A percentile compares a stretch with the other conserved stretches of the same genome.
Conservation (phyloP, 2,888 invertebrate genomes). For the Leptinotarsa haldemani region DNA sequence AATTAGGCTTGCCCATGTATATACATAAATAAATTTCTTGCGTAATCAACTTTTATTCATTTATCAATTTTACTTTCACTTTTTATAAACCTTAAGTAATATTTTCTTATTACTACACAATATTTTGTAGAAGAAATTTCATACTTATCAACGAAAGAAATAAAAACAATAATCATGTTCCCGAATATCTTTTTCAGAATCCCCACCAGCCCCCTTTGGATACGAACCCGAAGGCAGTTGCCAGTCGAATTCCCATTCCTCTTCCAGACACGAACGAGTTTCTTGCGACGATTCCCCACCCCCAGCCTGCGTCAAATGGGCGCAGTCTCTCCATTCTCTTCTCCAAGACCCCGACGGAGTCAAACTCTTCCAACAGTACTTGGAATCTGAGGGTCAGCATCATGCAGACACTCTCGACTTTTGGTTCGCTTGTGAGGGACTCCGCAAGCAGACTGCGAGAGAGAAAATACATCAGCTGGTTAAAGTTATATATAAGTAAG, state of each 20-base stretch:
- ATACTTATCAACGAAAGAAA: too few species aligned
- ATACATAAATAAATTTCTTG: too few species aligned
- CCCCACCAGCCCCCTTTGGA: conserved; percentile 59
- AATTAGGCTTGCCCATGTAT: too few species aligned
- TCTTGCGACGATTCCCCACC: conserved; percentile 62
- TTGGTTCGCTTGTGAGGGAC: conserved; percentile 93
- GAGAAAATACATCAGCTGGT: conserved; percentile 80
- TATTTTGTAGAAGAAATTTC: too few species aligned
- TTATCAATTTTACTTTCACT: too few species aligned
- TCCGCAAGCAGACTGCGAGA: conserved; percentile 81
- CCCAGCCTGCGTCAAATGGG: conserved; percentile 89
- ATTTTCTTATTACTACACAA: too few species aligned
- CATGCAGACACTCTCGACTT: conserved; percentile 88
- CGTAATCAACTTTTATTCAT: too few species aligned
- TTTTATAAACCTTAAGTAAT: too few species aligned
- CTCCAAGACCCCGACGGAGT: conserved; percentile 93
- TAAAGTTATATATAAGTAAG: conserved; percentile 83
- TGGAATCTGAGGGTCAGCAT: conserved; percentile 81
- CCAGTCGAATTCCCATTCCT: conserved; percentile 68
- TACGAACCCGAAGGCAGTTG: conserved; percentile 59
- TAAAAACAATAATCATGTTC: too few species aligned
- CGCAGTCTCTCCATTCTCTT: conserved; percentile 83
- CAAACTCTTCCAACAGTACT: conserved; percentile 85
- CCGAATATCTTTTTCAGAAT: conserved; percentile 38
- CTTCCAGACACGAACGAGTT: conserved; percentile 48